These are phyloP conservation scores for Callosobruchus maculatus DNA, from an alignment of 2,888 invertebrate species.

Conservation along the genomic window DNA sequence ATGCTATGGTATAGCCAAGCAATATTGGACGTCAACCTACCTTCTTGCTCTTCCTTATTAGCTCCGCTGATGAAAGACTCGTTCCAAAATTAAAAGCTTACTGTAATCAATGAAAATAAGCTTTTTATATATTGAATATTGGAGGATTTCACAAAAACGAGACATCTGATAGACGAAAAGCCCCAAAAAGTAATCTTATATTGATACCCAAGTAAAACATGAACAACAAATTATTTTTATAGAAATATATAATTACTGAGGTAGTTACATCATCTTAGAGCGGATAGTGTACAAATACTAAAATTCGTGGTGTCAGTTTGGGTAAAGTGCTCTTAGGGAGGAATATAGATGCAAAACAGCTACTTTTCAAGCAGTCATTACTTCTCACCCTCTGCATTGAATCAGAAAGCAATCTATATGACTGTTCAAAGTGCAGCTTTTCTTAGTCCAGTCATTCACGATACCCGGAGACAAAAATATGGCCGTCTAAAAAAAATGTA, in stretches of 20 bases:
- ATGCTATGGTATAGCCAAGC: too few relatives aligned
- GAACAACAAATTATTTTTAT: conserved; percentile 48
- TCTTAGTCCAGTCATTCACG: too few relatives aligned
- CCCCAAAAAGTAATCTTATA: conserved; percentile 30
- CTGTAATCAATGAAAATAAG: too few relatives aligned
- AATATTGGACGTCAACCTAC: too few relatives aligned
- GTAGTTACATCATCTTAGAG: conserved; percentile 50
- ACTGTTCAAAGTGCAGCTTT: background rate
- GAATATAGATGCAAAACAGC: background rate
- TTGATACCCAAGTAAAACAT: conserved; percentile 47
- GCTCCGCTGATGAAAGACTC: too few relatives aligned
- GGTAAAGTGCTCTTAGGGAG: conserved; percentile 12
- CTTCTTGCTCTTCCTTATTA: too few relatives aligned
- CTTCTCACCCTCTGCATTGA: background rate
- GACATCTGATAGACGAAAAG: background rate
- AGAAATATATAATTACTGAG: conserved; percentile 53
- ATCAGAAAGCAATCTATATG: background rate
- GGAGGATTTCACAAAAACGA: too few relatives aligned
- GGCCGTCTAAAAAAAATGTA: too few relatives aligned
- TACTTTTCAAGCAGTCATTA: background rate
- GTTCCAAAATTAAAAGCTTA: too few relatives aligned
- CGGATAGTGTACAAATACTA: conserved; percentile 42
- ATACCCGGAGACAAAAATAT: too few relatives aligned
- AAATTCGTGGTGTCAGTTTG: conserved; percentile 6
- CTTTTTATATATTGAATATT: too few relatives aligned